Percentiles rank a stretch among this genome's conserved stretches.
phyloP scores from a whole-genome alignment of 2,797 vertebrate species.

The Bovichtus diacanthus region DNA sequence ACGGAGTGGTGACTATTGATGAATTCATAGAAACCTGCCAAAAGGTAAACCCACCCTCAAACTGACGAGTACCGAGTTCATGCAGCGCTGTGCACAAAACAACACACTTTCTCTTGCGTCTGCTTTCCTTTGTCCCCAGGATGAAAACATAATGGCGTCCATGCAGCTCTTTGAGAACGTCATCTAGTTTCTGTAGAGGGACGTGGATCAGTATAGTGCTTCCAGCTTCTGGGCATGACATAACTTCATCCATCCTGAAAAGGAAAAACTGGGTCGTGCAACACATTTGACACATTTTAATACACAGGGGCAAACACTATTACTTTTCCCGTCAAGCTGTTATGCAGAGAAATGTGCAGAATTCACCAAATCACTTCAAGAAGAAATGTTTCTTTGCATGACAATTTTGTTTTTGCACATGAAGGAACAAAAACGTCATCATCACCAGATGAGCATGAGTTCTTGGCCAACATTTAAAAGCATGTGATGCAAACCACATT shows the following conservation, averaged over 20 bases:
- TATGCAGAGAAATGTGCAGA: slow-evolving; percentile 37
- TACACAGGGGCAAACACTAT: slow-evolving; percentile 4
- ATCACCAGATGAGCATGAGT: slow-evolving; percentile 51
- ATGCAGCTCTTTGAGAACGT: slow-evolving; percentile 97
- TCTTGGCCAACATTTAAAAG: slow-evolving; percentile 51
- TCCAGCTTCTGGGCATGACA: slow-evolving; percentile 30
- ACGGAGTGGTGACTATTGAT: slow-evolving; percentile 96
- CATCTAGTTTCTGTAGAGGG: slow-evolving; percentile 82
- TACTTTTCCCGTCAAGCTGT: slow-evolving; percentile 24
- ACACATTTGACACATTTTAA: slow-evolving; percentile 36
- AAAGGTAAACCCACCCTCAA: slow-evolving; percentile 76
- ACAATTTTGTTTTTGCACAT: slow-evolving; percentile 36
- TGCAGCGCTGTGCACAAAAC: neutral
- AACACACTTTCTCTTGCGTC: neutral
- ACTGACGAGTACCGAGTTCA: neutral
- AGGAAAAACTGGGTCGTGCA: slow-evolving; percentile 25
- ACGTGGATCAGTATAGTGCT: slow-evolving; percentile 9
- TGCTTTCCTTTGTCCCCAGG: slow-evolving; percentile 80
- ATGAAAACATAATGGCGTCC: slow-evolving; percentile 95
- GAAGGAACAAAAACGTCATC: neutral
- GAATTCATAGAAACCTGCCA: slow-evolving; percentile 97
- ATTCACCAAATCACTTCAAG: slow-evolving; percentile 27
- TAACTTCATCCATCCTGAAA: slow-evolving; percentile 13
- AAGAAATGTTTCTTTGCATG: slow-evolving; percentile 60
- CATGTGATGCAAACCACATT: slow-evolving; percentile 58